Evolutionary conservation across 2,113 vertebrate genomes (phyloP), one percentile per base, ranked within the genome.

Genomic region (Trinectes maculatus): DNA sequence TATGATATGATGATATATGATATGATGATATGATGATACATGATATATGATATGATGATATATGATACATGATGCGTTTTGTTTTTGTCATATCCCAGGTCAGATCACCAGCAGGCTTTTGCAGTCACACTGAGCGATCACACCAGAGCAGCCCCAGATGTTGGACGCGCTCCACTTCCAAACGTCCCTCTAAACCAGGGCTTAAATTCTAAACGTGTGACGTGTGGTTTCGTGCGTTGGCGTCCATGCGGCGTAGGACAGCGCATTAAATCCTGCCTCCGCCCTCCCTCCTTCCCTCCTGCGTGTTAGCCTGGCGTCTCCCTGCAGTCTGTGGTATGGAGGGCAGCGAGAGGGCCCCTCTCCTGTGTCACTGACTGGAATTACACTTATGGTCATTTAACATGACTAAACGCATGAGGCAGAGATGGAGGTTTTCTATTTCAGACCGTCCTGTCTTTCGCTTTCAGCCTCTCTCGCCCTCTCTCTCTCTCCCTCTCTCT

Each of bases 311-410:
- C 76, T 80, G 78, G 77, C 69, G 83, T 85, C 88, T 87, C 71
- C 76, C 72, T 64, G 1, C 80, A 67, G 83, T 89, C 89, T 89
- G 87, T 79, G 87, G 83, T 87, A 82, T 87, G 85, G 85, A 80
- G 77, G 79, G 70, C 63, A 74, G 73, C 60, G 74, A 48, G 69
- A 33, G 83, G 79, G 81, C 75, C 80, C 74, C 82, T 87, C 80
- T 85, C 85, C 67, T 55, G 62, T 80, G 85, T 83, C 63, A 19
- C 77, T 69, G 77, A 74, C 86, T 90, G 87, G 84, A 89, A 86
- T 86, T 85, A 83, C 82, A 84, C 85, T 73, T 86, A 87, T 68
- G 69, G 82, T 74, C 74, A 81, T 82, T 84, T 71, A 88, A 85
- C 77, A 79, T 69, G 78, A 74, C 75, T 64, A n/a, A 80, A 83